Base-by-base conservation (phyloP, 2,113 vertebrate genomes). In the Rhegmatorhina hoffmannsi region DNA sequence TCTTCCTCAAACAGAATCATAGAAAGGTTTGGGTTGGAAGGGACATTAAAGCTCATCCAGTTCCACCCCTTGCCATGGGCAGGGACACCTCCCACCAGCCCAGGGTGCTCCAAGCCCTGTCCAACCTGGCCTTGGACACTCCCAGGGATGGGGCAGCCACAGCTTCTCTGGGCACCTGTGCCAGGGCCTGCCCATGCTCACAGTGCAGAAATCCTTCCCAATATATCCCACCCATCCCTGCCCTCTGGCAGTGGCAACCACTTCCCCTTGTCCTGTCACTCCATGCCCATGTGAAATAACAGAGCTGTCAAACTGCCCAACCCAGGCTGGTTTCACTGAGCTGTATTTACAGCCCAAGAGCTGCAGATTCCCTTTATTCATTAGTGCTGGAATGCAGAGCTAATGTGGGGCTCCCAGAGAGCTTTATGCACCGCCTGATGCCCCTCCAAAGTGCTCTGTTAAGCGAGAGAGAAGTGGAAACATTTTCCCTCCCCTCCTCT, bases 211-310 rank as follows among this genome's bases (percentile, higher is more conserved):
- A 28, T 76, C 0, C 14, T 36, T 0, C 40, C 25, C 10, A 16
- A 0, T 18, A 0, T 18, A 9, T 31, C 34, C 63, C 29, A 77
- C 5, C 40, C 0, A 6, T 0, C 25, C 34, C 49, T 55, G 31
- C 8, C 33, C 40, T 43, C 25, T 40, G 47, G 40, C 52, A 74
- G 12, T 11, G 23, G 12, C 16, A 53, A 75, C 25, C 79, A 43
- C 43, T 69, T 40, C 63, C 87, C 64, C 29, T 49, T 6, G 46
- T 49, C 13, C 79, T 77, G 40, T 3, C 79, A 21, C 47, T 56
- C 17, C 63, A 69, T 5, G 34, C 47, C 29, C 63, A 11, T 11
- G 87, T 36, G 72, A 84, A 67, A 70, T 47, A 8, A 44, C 36
- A 0, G 3, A 63, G 28, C 7, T 79, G 69, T 75, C 80, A 10